phyloP scores from a whole-genome alignment of 2,797 vertebrate genomes.

The Falco novaeseelandiae region DNA sequence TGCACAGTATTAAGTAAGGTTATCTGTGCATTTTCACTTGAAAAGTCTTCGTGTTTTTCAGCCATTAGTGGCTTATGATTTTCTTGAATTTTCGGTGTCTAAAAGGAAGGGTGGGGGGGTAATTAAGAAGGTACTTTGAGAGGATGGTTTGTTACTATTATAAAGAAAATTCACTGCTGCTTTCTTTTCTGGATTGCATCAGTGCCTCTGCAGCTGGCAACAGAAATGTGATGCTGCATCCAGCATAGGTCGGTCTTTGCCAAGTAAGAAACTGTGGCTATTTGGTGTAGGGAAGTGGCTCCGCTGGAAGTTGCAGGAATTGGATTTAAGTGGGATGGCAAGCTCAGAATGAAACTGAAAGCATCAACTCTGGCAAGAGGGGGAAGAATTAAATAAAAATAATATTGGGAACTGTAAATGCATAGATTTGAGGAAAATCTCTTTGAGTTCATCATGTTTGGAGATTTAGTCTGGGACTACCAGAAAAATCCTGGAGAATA shows the following conservation, averaged over 20 bases:
- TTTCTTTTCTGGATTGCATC: background rate
- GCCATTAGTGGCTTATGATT: background rate
- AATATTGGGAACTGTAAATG: background rate
- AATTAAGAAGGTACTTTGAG: background rate
- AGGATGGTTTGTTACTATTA: background rate
- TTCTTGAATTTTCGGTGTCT: background rate
- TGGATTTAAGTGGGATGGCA: background rate
- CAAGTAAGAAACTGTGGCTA: background rate
- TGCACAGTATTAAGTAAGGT: background rate
- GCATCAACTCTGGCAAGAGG: accelerated
- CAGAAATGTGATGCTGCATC: background rate
- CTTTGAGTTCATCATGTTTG: background rate
- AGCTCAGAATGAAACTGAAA: background rate
- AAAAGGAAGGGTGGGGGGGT: accelerated
- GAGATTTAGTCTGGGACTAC: background rate
- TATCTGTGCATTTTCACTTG: background rate
- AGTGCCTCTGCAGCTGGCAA: background rate
- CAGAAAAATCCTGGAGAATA: background rate
- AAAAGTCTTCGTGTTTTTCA: background rate
- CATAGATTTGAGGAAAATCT: background rate
- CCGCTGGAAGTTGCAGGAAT: background rate
- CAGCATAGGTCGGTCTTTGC: background rate
- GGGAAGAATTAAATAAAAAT: background rate
- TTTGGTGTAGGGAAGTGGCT: background rate
- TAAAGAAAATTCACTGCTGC: background rate